Conservation (phyloP, 1,140 invertebrate genomes). For the Globodera ellingtonae region DNA sequence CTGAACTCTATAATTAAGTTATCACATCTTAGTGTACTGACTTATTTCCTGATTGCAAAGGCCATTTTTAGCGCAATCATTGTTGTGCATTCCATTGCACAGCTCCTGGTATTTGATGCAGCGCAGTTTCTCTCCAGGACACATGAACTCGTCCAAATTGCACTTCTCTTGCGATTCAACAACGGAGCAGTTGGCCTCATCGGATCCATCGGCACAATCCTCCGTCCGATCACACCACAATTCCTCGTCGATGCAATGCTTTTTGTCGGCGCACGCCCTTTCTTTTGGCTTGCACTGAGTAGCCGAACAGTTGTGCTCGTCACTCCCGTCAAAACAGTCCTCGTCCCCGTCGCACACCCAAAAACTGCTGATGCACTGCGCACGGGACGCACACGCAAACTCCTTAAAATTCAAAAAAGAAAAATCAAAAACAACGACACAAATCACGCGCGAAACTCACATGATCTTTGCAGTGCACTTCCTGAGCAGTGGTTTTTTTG, state of each 20-base stretch:
- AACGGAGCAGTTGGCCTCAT: conserved; percentile 72
- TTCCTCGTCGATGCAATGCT: conserved; percentile 72
- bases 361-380: conserved; percentile 60
- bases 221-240: conserved; percentile 72
- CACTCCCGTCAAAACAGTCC: conserved; percentile 42
- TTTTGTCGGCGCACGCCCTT: conserved; percentile 72
- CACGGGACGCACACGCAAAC: conserved; percentile 57
- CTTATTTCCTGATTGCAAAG: conserved; percentile 40
- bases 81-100: conserved; percentile 30
- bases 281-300: conserved; percentile 35
- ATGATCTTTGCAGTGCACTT: conserved; percentile 12
- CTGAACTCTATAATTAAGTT: too few species aligned
- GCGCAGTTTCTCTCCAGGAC: conserved; percentile 41
- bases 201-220: conserved; percentile 77
- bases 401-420: conserved; percentile 43
- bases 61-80: conserved; percentile 11
- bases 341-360: conserved; percentile 49
- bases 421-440: neutral
- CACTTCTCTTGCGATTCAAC: conserved; percentile 32
- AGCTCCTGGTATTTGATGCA: conserved; percentile 53
- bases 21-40: neutral
- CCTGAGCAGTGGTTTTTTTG: conserved; percentile 14
- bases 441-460: neutral
- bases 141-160: conserved; percentile 52
- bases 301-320: conserved; percentile 25